Conservation (phyloP, 2,113 vertebrate species). For the Aphelocoma coerulescens region DNA sequence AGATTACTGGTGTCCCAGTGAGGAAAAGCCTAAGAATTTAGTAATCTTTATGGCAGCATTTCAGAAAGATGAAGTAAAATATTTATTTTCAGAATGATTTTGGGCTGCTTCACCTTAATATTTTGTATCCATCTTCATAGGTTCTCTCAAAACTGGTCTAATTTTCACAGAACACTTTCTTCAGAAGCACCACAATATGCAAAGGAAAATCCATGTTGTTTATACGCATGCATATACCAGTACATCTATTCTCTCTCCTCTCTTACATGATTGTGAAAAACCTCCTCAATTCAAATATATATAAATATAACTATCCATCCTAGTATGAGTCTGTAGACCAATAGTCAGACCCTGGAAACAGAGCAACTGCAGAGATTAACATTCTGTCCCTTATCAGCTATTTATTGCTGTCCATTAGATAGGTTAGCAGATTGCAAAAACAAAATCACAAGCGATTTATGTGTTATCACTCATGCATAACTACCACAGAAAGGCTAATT, state of each 20-base stretch:
- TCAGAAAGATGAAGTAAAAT: constrained; percentile 18
- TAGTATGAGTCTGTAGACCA: background rate
- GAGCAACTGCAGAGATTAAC: background rate
- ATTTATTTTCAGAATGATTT: background rate
- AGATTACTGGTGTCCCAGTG: constrained; percentile 29
- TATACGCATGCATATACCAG: background rate
- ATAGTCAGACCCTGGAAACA: background rate
- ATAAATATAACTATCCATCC: background rate
- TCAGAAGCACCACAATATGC: background rate
- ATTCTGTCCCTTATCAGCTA: background rate
- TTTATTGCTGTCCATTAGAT: background rate
- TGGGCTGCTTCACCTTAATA: background rate
- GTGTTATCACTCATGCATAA: background rate
- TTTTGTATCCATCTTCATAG: background rate
- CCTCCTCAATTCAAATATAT: background rate
- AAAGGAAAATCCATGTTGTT: background rate
- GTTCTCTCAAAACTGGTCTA: background rate
- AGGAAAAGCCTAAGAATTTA: constrained; percentile 27
- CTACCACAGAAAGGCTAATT: background rate
- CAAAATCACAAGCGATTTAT: background rate
- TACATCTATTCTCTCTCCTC: background rate
- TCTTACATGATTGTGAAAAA: background rate
- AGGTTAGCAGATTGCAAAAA: background rate
- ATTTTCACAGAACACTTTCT: background rate
- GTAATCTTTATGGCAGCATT: constrained; percentile 19